Percentiles rank a stretch among this genome's conserved stretches.
These are phyloP conservation scores for Nomada lathburiana DNA, from an alignment of 2,888 invertebrate species.

Conservation along the genomic window DNA sequence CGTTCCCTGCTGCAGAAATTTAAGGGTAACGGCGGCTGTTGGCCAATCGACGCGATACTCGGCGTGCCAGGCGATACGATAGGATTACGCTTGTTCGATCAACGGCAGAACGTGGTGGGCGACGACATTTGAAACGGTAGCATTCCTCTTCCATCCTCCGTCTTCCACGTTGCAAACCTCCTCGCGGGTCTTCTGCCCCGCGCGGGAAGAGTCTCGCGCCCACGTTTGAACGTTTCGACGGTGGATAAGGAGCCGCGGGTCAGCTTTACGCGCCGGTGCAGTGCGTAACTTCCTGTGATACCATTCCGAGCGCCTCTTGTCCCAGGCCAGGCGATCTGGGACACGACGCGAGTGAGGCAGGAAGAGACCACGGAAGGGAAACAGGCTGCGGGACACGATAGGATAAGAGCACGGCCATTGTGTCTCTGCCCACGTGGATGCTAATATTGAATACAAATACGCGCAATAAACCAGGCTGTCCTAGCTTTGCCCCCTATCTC, in stretches of 20 bases:
- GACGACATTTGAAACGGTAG: slow-evolving; percentile 28
- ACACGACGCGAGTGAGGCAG: slow-evolving; percentile 37
- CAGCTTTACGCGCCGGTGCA: slow-evolving; percentile 52
- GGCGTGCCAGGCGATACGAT: background rate
- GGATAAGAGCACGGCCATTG: slow-evolving; percentile 76
- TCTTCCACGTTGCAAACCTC: background rate
- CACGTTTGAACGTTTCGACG: slow-evolving; percentile 48
- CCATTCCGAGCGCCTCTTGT: slow-evolving; percentile 39
- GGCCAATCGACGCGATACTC: slow-evolving; percentile 14
- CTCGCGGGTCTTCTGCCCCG: slow-evolving; percentile 1
- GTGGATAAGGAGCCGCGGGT: slow-evolving; percentile 43
- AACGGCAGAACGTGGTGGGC: slow-evolving; percentile 11
- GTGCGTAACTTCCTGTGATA: slow-evolving; percentile 63
- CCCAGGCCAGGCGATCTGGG: slow-evolving; percentile 43
- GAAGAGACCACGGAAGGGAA: slow-evolving; percentile 58
- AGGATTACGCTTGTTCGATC: slow-evolving; percentile 1
- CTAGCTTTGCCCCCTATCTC: slow-evolving; percentile 61
- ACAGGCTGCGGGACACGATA: slow-evolving; percentile 61
- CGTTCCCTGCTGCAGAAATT: slow-evolving; percentile 3
- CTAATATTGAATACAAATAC: slow-evolving; percentile 78
- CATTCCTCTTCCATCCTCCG: slow-evolving; percentile 23
- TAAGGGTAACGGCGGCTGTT: slow-evolving; percentile 7
- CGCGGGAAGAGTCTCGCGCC: slow-evolving; percentile 22
- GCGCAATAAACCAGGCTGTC: slow-evolving; percentile 73
- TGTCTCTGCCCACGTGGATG: slow-evolving; percentile 79